These are phyloP conservation scores for Nilaparvata lugens DNA, from an alignment of 1,140 invertebrate genomes.

Conservation along the genomic window DNA sequence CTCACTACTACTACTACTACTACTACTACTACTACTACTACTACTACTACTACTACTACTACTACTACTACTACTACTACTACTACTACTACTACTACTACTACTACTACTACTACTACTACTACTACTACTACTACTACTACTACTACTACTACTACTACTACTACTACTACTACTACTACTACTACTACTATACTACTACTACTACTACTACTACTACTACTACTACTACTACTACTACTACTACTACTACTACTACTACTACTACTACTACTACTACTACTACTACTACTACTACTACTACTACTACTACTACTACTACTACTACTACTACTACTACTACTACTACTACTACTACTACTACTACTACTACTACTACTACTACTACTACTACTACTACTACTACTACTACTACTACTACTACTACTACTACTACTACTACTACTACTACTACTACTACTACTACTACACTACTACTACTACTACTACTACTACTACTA, in stretches of 20 bases:
- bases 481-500: too few relatives aligned
- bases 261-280: conserved; percentile 8
- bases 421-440: not conserved
- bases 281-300: conserved; percentile 2
- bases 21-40: conserved; percentile 8
- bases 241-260: conserved; percentile 11
- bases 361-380: not conserved
- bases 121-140: conserved; percentile 10
- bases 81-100: conserved; percentile 11
- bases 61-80: conserved; percentile 7
- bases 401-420: conserved; percentile 4
- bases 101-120: conserved; percentile 9
- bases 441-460: too few relatives aligned
- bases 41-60: conserved; percentile 11
- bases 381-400: not conserved
- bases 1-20: conserved; percentile 6
- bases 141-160: conserved; percentile 7
- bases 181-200: too few relatives aligned
- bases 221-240: conserved; percentile 9
- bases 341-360: not conserved
- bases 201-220: conserved; percentile 11
- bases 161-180: conserved; percentile 11
- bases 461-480: too few relatives aligned
- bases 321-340: conserved; percentile 6
- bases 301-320: conserved; percentile 6